A percentile compares a stretch with the other conserved stretches of the same genome.
These are phyloP conservation scores for Erannis defoliaria DNA, from an alignment of 2,888 invertebrate species.

Conservation along the genomic window DNA sequence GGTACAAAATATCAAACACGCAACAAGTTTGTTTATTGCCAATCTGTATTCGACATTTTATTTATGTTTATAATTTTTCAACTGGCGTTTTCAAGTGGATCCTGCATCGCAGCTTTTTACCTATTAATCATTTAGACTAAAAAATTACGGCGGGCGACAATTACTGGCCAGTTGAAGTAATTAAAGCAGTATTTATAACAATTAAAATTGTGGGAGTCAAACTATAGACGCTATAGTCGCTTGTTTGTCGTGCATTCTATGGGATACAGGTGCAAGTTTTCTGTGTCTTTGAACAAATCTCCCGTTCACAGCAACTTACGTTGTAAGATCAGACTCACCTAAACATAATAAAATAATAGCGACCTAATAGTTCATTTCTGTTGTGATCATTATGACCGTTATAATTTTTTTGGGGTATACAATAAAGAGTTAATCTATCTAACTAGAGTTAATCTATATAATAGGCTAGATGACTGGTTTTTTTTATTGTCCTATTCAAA, in stretches of 20 bases:
- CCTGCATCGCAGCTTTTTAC: constrained; percentile 30
- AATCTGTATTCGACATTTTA: constrained; percentile 71
- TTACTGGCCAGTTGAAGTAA: constrained; percentile 13
- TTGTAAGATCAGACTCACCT: neutral
- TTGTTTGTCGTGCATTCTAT: constrained; percentile 3
- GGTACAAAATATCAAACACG: constrained; percentile 66
- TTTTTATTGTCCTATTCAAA: too few relatives aligned
- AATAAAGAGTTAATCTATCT: too few relatives aligned
- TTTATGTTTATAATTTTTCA: constrained; percentile 69
- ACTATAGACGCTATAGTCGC: neutral
- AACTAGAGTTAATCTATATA: too few relatives aligned
- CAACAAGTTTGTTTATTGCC: constrained; percentile 76
- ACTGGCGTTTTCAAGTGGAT: constrained; percentile 46
- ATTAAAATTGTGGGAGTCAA: constrained; percentile 11
- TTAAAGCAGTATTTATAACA: constrained; percentile 15
- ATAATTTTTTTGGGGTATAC: too few relatives aligned
- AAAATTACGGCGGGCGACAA: constrained; percentile 18
- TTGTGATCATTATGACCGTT: too few relatives aligned
- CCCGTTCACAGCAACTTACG: neutral
- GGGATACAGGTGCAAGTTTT: constrained; percentile 11
- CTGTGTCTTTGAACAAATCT: neutral
- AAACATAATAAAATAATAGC: too few relatives aligned
- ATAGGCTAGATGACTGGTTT: too few relatives aligned
- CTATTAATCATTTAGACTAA: constrained; percentile 24
- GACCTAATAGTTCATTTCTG: too few relatives aligned